Evolutionary conservation across 2,888 invertebrate species (phyloP).

Genomic region (Ormyrus rosae): DNA sequence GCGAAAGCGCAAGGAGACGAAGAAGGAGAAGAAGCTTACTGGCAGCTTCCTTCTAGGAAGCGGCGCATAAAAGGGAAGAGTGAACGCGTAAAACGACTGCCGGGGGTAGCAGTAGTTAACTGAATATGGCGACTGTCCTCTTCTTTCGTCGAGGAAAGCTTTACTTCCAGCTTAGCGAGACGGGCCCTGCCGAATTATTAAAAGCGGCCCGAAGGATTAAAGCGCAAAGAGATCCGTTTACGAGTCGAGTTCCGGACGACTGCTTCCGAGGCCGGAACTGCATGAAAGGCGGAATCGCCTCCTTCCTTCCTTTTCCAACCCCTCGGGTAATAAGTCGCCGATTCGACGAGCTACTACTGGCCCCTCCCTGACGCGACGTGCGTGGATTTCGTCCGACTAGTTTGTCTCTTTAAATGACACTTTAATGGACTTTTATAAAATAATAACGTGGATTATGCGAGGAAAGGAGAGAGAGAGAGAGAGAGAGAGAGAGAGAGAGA

Average conservation of each 20-base stretch:
- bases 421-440: constrained; percentile 38
- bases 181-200: constrained; percentile 55
- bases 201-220: constrained; percentile 56
- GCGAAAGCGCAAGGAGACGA: background rate
- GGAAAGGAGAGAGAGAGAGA: background rate
- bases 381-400: constrained; percentile 38
- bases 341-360: constrained; percentile 13
- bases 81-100: constrained; percentile 35
- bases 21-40: constrained; percentile 3
- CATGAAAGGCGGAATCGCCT: constrained; percentile 29
- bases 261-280: constrained; percentile 2
- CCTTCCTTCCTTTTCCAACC: background rate
- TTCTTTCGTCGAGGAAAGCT: background rate
- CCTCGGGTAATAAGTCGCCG: constrained; percentile 34
- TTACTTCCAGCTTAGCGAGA: constrained; percentile 1
- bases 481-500: background rate
- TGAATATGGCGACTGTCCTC: constrained; percentile 50
- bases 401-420: constrained; percentile 20
- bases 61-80: constrained; percentile 51
- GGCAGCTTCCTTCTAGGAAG: constrained; percentile 26
- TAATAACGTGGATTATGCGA: constrained; percentile 15
- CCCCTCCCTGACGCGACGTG: background rate
- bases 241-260: constrained; percentile 45
- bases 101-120: constrained; percentile 54
- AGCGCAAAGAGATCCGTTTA: constrained; percentile 55